These are phyloP conservation scores for Stenodema calcarata DNA, from an alignment of 2,888 invertebrate species.

Conservation along the genomic window DNA sequence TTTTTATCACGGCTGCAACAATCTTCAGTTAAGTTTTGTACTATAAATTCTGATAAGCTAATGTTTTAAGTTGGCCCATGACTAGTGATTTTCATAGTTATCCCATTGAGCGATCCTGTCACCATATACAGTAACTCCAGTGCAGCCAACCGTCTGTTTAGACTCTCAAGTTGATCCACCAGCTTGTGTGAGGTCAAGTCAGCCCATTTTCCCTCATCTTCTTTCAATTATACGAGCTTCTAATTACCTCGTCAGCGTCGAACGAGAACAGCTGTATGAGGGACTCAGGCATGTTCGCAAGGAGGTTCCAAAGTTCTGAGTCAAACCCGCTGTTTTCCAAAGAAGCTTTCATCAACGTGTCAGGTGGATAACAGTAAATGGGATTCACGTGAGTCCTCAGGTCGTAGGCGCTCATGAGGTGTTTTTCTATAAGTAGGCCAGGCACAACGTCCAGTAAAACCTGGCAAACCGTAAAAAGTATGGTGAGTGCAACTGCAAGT, in stretches of 20 bases:
- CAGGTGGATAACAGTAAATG: constrained; percentile 62
- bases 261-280: constrained; percentile 68
- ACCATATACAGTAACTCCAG: too few relatives aligned
- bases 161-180: too few relatives aligned
- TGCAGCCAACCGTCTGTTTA: too few relatives aligned
- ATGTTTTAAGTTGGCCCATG: too few relatives aligned
- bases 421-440: constrained; percentile 70
- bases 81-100: too few relatives aligned
- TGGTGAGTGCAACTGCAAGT: neutral
- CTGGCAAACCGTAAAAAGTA: constrained; percentile 59
- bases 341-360: constrained; percentile 61
- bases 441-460: constrained; percentile 72
- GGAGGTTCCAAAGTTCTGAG: constrained; percentile 62
- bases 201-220: too few relatives aligned
- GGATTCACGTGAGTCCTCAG: constrained; percentile 63
- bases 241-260: constrained; percentile 64
- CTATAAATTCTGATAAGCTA: too few relatives aligned
- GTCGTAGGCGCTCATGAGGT: constrained; percentile 70
- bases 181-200: too few relatives aligned
- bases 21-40: too few relatives aligned
- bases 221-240: neutral
- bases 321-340: constrained; percentile 63
- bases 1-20: too few relatives aligned
- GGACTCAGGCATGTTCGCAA: constrained; percentile 65
- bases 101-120: too few relatives aligned